phyloP scores from a whole-genome alignment of 1,140 invertebrate species.

The Drosophila equinoxialis region DNA sequence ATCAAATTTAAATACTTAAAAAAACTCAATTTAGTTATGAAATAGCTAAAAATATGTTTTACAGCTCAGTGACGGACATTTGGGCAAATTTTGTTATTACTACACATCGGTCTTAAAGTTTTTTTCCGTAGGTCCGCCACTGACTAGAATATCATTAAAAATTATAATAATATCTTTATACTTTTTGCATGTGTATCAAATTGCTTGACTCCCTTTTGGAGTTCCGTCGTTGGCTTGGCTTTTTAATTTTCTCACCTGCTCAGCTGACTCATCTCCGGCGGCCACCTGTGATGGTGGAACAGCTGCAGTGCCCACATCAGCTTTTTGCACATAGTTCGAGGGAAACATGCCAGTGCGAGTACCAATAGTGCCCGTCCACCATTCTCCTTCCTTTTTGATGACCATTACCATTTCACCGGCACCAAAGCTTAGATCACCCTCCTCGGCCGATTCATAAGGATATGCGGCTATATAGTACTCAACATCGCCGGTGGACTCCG shows the following conservation, averaged over 20 bases:
- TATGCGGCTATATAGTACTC: conserved; percentile 94
- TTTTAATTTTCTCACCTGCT: conserved; percentile 61
- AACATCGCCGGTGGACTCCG: conserved; percentile 81
- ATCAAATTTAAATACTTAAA: no score
- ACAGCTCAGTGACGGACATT: no score
- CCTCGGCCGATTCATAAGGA: conserved; percentile 93
- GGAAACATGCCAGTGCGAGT: conserved; percentile 96
- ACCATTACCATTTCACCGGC: conserved; percentile 95
- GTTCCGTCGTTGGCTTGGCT: not conserved
- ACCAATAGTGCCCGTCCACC: conserved; percentile 98
- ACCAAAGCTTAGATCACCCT: conserved; percentile 95
- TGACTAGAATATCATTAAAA: not conserved
- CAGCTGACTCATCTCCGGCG: conserved; percentile 34
- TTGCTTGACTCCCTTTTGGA: not conserved
- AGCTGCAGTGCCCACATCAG: conserved; percentile 68
- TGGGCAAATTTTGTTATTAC: no score
- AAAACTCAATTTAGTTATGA: no score
- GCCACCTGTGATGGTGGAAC: conserved; percentile 17
- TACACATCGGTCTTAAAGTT: no score
- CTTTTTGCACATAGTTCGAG: conserved; percentile 92
- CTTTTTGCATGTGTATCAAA: not conserved
- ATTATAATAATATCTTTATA: not conserved
- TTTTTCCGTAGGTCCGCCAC: not conserved
- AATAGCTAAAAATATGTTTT: no score
- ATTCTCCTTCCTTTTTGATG: conserved; percentile 95